phyloP scores from a whole-genome alignment of 2,888 invertebrate species.

The Thera britannica region DNA sequence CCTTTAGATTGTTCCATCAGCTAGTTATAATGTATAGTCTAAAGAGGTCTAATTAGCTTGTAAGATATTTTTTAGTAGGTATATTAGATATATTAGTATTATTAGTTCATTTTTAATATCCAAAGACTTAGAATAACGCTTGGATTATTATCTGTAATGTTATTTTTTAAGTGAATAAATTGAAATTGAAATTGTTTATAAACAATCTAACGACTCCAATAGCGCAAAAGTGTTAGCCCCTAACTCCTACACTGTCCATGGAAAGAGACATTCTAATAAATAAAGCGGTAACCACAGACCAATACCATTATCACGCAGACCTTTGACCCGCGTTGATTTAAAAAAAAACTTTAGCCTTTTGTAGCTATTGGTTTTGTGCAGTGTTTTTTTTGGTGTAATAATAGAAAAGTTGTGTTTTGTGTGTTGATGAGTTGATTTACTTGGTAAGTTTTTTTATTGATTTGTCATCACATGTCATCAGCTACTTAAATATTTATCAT shows the following conservation, averaged over 20 bases:
- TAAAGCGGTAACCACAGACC: slow-evolving; percentile 41
- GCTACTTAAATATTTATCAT: no score
- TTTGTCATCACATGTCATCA: no score
- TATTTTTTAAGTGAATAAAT: no score
- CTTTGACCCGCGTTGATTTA: slow-evolving; percentile 33
- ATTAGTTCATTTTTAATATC: no score
- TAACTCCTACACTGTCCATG: slow-evolving; percentile 43
- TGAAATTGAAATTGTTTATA: no score
- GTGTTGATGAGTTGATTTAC: slow-evolving; percentile 22
- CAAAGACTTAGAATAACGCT: no score
- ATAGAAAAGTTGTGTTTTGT: slow-evolving; percentile 8
- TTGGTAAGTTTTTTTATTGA: slow-evolving; percentile 9
- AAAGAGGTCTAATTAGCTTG: no score
- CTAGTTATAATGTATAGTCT: no score
- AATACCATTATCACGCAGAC: slow-evolving; percentile 48
- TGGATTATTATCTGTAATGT: no score
- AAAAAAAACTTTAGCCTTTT: slow-evolving; percentile 18
- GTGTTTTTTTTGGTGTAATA: slow-evolving; percentile 4
- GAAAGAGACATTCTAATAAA: slow-evolving; percentile 52
- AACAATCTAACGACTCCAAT: not conserved
- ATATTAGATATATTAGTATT: no score
- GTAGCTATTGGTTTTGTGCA: slow-evolving; percentile 5
- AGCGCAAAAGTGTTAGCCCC: not conserved
- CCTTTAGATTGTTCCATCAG: no score
- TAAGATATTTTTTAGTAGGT: no score